A percentile compares a stretch with the other conserved stretches of the same genome.
These are phyloP conservation scores for Parasteatoda tepidariorum DNA, from an alignment of 1,140 invertebrate genomes.

Conservation along the genomic window DNA sequence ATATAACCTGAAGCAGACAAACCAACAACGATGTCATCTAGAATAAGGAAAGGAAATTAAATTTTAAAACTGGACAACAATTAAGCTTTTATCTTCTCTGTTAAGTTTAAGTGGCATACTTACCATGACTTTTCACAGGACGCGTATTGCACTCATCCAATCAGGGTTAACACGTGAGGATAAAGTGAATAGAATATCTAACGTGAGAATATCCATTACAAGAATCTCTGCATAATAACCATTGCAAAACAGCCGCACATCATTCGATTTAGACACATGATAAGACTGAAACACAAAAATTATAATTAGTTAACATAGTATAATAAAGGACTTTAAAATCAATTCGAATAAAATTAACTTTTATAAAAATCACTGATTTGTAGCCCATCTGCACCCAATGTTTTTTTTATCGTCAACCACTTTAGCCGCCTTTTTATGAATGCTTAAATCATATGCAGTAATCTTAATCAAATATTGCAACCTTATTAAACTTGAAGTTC, in stretches of 20 bases:
- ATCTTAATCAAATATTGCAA: no score
- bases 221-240: conserved; percentile 98
- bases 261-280: conserved; percentile 81
- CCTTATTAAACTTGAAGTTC: no score
- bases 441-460: no score
- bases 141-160: conserved; percentile 97
- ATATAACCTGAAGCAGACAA: conserved; percentile 96
- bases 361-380: no score
- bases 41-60: conserved; percentile 61
- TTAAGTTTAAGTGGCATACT: neutral
- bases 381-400: no score
- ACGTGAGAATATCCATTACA: conserved; percentile 88
- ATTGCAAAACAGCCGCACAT: conserved; percentile 89
- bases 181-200: conserved; percentile 92
- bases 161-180: conserved; percentile 96
- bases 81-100: neutral
- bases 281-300: conserved; percentile 78
- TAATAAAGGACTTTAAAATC: no score
- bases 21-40: conserved; percentile 96
- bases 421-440: no score
- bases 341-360: no score
- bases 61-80: neutral
- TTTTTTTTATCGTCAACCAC: no score
- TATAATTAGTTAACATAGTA: no score
- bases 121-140: conserved; percentile 82